phyloP scores from a whole-genome alignment of 2,797 vertebrate species.

The Toxotes lorentzi region DNA sequence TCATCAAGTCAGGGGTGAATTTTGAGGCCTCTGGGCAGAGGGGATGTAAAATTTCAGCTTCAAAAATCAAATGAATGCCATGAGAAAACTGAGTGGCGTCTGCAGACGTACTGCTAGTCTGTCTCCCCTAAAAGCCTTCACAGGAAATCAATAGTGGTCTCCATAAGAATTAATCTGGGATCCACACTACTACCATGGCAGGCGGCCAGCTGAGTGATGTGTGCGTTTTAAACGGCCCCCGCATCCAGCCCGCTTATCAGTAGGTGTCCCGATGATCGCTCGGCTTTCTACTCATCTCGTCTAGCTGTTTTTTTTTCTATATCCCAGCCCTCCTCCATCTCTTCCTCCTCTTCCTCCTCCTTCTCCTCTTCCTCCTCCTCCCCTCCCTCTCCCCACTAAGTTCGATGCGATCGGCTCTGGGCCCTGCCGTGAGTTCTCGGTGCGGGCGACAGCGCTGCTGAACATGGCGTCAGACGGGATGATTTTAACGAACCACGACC shows the following conservation, averaged over 20 bases:
- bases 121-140: slow-evolving; percentile 69
- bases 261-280: slow-evolving; percentile 71
- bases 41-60: background rate
- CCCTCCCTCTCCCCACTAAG: slow-evolving; percentile 73
- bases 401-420: slow-evolving; percentile 87
- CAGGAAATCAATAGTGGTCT: slow-evolving; percentile 76
- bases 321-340: slow-evolving; percentile 57
- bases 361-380: slow-evolving; percentile 45
- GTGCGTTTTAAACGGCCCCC: slow-evolving; percentile 76
- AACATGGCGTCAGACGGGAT: slow-evolving; percentile 99
- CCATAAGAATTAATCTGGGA: slow-evolving; percentile 78
- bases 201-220: slow-evolving; percentile 78
- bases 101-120: slow-evolving; percentile 38
- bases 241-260: slow-evolving; percentile 71
- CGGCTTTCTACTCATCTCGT: slow-evolving; percentile 79
- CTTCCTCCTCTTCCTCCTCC: slow-evolving; percentile 33
- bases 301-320: slow-evolving; percentile 58
- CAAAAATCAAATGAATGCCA: slow-evolving; percentile 38
- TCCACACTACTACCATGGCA: slow-evolving; percentile 80
- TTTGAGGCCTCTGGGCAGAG: background rate
- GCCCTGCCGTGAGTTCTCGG: slow-evolving; percentile 87
- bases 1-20: slow-evolving; percentile 1
- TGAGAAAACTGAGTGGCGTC: slow-evolving; percentile 36
- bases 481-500: slow-evolving; percentile 98
- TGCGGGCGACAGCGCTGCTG: slow-evolving; percentile 89